phyloP scores from a whole-genome alignment of 2,113 vertebrate genomes.

The Noturus placidus region DNA sequence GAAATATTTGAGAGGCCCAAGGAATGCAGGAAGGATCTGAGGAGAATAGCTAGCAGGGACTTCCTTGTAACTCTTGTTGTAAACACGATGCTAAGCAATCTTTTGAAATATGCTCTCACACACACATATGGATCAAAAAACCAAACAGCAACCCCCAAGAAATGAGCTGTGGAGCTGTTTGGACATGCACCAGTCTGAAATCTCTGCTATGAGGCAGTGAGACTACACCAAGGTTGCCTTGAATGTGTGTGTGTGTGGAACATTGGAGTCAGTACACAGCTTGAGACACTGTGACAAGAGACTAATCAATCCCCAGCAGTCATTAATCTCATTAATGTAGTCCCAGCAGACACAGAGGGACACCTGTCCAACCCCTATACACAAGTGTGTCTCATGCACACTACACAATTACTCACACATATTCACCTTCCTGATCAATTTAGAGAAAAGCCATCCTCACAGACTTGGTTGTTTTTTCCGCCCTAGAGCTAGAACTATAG shows the following conservation, averaged over 20 bases:
- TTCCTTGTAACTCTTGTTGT: constrained; percentile 55
- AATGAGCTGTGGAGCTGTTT: constrained; percentile 44
- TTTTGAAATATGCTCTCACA: constrained; percentile 26
- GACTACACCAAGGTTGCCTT: constrained; percentile 10
- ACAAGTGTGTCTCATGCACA: constrained; percentile 17
- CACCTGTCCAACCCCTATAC: constrained; percentile 40
- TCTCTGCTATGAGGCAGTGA: not conserved
- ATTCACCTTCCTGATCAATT: not conserved
- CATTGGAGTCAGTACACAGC: constrained; percentile 31
- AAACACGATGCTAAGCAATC: constrained; percentile 49
- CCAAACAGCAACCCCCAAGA: constrained; percentile 1
- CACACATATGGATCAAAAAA: not conserved
- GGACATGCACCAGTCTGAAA: constrained; percentile 46
- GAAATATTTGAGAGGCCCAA: constrained; percentile 63
- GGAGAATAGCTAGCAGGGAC: constrained; percentile 58
- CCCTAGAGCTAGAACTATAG: not conserved
- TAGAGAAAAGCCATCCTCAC: not conserved
- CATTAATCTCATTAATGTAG: constrained; percentile 48
- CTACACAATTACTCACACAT: not conserved
- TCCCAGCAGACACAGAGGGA: constrained; percentile 31
- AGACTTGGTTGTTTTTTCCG: not conserved
- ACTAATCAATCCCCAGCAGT: constrained; percentile 46
- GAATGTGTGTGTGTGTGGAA: not conserved
- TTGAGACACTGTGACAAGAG: constrained; percentile 35
- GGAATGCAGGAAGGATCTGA: constrained; percentile 72